Conservation (phyloP, 2,888 invertebrate species). For the Volucella zonaria region DNA sequence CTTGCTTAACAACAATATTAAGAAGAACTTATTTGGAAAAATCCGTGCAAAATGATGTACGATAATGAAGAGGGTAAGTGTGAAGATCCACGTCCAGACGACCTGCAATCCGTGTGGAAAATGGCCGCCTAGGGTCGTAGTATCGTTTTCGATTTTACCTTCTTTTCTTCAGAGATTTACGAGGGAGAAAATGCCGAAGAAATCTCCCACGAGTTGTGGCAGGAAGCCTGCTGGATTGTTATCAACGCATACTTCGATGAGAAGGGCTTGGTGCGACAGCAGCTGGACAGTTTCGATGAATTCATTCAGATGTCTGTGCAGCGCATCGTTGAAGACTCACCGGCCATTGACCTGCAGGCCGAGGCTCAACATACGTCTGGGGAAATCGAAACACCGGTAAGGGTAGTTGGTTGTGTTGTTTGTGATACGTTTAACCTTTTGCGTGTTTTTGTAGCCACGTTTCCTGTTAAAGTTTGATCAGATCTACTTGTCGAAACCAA, state of each 20-base stretch:
- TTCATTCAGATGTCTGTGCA: constrained; percentile 99
- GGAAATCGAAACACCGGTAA: constrained; percentile 92
- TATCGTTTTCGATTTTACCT: constrained; percentile 6
- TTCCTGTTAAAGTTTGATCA: constrained; percentile 99
- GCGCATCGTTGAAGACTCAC: constrained; percentile 99
- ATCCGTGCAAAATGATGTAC: constrained; percentile 78
- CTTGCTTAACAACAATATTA: neutral
- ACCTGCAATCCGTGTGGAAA: constrained; percentile 21
- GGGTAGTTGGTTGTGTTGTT: neutral
- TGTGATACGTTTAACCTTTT: neutral
- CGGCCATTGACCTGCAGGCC: constrained; percentile 97
- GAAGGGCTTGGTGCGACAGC: constrained; percentile 99
- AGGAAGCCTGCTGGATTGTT: constrained; percentile 99
- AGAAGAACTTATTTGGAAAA: constrained; percentile 53
- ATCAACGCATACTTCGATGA: constrained; percentile 99
- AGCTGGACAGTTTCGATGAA: constrained; percentile 99
- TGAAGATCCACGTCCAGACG: constrained; percentile 9
- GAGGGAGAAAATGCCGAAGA: constrained; percentile 96
- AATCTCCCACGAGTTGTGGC: constrained; percentile 99
- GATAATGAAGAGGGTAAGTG: constrained; percentile 81
- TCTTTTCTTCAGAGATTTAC: constrained; percentile 82
- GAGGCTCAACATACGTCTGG: constrained; percentile 98
- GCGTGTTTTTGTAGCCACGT: constrained; percentile 85
- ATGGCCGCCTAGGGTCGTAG: constrained; percentile 49
- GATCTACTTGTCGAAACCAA: constrained; percentile 99